Evolutionary conservation across 2,888 invertebrate species (phyloP).

Genomic region (Alcis repandata): DNA sequence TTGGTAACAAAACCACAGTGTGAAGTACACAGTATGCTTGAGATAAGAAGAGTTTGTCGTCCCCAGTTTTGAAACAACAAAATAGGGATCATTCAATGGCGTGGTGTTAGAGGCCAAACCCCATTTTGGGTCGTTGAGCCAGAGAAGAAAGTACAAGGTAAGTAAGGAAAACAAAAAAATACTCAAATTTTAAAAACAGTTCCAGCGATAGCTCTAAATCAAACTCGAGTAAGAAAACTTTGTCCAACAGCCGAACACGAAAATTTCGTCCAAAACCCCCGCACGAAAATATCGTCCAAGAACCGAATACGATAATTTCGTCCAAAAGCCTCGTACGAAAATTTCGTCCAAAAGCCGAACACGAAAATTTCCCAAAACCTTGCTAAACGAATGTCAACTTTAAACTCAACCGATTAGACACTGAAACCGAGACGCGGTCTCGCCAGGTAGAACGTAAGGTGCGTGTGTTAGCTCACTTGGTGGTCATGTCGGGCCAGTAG

Average conservation of each 20-base stretch:
- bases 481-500: conserved; percentile 99
- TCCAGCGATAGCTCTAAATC: no score
- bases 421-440: conserved; percentile 8
- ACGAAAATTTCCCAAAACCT: conserved; percentile 10
- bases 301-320: neutral
- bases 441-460: conserved; percentile 12
- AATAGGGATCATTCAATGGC: no score
- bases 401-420: conserved; percentile 16
- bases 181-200: no score
- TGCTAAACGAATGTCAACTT: conserved; percentile 5
- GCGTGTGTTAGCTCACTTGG: conserved; percentile 87
- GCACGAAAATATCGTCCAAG: neutral
- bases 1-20: neutral
- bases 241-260: neutral
- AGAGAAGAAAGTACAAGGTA: no score
- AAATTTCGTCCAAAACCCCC: conserved; percentile 13
- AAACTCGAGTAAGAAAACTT: neutral
- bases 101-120: no score
- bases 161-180: no score
- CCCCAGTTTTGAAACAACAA: no score
- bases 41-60: no score
- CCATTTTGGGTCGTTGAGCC: no score
- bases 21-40: no score
- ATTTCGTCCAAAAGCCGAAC: neutral
- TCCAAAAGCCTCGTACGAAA: conserved; percentile 10